Evolutionary conservation across 2,797 vertebrate genomes (phyloP), one percentile per base, ranked within the genome.

Genomic region (Hapalemur alaotrensis): DNA sequence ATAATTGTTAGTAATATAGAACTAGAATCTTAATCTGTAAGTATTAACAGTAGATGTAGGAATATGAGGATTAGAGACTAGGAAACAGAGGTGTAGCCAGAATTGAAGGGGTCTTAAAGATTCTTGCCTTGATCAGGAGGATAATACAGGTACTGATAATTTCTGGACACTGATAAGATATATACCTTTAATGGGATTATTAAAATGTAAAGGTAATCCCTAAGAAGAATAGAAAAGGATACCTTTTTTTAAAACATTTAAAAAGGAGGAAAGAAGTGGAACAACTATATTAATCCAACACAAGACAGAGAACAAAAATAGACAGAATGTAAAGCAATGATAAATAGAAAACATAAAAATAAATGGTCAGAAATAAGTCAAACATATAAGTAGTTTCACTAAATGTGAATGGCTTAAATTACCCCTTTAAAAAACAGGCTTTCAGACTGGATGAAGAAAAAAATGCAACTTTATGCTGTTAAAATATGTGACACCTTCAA

Each of bases 161-260:
- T 96, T 95, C 35, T 93, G 94, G 57, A 92, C 11, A 76, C 52
- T 63, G 83, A 43, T 87, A 72, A 96, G 43, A 88, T 54, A 85
- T 13, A 76, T 54, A 72, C 22, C 35, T 54, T 59, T 81, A 59
- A 65, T 73, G 8, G 89, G 32, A 76, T n/a, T 81, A 76, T 81
- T 94, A 85, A 70, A 92, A 89, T 82, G n/a, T 92, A 7, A 63
- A 89, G 32, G 30, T 25, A 89, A 65, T 75, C 17, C 17, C 28
- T 90, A 80, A 61, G 32, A 82, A 93, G 46, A 82, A 69, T n/a
- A 69, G n/a, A 73, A 89, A 81, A 67, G 6, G 46, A 63, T 43
- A 69, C 12, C 10, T 63, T 23, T 3, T 84, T 90, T 75, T 61
- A 30, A 72, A 85, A 86, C 13, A 35, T n/a, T 57, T 52, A 50